Percentiles rank a stretch among this genome's conserved stretches.
phyloP scores from a whole-genome alignment of 2,888 invertebrate genomes.

The Drosophila recens region DNA sequence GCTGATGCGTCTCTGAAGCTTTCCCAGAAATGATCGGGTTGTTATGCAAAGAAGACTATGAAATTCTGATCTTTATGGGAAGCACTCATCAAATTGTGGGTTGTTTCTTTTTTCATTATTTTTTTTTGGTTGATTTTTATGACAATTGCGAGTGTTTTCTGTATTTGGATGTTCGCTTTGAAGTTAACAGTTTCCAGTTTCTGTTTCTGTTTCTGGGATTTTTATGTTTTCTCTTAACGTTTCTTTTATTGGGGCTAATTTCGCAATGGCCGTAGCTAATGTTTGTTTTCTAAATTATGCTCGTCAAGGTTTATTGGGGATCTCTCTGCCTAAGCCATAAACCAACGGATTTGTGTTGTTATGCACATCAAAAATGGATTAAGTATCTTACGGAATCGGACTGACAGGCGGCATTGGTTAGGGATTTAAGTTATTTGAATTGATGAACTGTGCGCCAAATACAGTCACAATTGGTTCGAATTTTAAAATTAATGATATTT shows the following conservation, averaged over 20 bases:
- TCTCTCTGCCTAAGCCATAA: constrained; percentile 47
- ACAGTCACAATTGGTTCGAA: constrained; percentile 14
- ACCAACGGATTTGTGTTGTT: constrained; percentile 56
- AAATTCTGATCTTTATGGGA: constrained; percentile 69
- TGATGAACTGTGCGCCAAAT: constrained; percentile 32
- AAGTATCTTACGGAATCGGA: constrained; percentile 26
- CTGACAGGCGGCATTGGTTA: constrained; percentile 51
- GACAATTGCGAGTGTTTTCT: constrained; percentile 34
- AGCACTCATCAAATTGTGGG: constrained; percentile 32
- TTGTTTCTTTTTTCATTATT: constrained; percentile 3
- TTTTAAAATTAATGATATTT: constrained; percentile 12
- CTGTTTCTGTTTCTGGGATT: constrained; percentile 20
- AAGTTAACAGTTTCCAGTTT: constrained; percentile 9
- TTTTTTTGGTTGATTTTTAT: constrained; percentile 37
- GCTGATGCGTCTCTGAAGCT: constrained; percentile 30
- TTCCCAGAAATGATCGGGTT: constrained; percentile 51
- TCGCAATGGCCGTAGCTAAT: constrained; percentile 39
- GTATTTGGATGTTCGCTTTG: constrained; percentile 41
- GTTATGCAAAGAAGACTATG: constrained; percentile 45
- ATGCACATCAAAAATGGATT: constrained; percentile 50
- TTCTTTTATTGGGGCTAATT: constrained; percentile 52
- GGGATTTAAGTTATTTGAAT: constrained; percentile 32
- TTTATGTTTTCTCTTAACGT: constrained; percentile 30
- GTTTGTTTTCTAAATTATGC: constrained; percentile 31
- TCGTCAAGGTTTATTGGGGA: constrained; percentile 50